Conservation (phyloP, 2,888 invertebrate species). For the Standfussiana lucernea region DNA sequence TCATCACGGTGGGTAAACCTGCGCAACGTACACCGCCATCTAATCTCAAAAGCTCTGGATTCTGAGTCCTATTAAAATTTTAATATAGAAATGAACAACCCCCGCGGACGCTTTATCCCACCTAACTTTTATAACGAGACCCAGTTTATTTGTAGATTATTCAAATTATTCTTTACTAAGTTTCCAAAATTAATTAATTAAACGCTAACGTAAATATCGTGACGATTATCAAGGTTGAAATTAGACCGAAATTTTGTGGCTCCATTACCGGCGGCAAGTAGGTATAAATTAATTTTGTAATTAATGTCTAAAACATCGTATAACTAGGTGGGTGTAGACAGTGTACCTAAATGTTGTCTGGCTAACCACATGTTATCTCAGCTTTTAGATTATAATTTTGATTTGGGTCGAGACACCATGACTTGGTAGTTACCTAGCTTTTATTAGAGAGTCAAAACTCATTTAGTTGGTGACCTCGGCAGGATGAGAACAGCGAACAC, state of each 20-base stretch:
- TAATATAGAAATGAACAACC: constrained; percentile 74
- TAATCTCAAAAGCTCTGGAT: constrained; percentile 74
- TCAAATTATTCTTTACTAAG: constrained; percentile 68
- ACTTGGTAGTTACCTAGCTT: constrained; percentile 26
- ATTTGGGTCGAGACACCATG: constrained; percentile 32
- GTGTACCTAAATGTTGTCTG: constrained; percentile 20
- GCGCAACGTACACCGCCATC: constrained; percentile 56
- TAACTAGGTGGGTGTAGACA: constrained; percentile 8
- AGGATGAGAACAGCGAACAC: background rate
- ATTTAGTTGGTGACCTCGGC: constrained; percentile 11
- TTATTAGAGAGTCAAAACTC: constrained; percentile 26
- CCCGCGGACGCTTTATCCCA: constrained; percentile 65
- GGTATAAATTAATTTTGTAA: constrained; percentile 35
- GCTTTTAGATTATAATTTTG: constrained; percentile 42
- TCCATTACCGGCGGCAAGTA: constrained; percentile 24
- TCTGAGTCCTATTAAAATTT: constrained; percentile 75
- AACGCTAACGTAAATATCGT: constrained; percentile 53
- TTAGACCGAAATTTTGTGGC: constrained; percentile 36
- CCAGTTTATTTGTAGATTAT: constrained; percentile 75
- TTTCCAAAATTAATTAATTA: constrained; percentile 65
- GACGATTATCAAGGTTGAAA: constrained; percentile 43
- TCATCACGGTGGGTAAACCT: constrained; percentile 63
- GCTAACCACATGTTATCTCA: constrained; percentile 19
- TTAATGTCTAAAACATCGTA: constrained; percentile 29
- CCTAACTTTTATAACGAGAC: constrained; percentile 74